phyloP scores from a whole-genome alignment of 2,113 vertebrate species.

The Oreotragus oreotragus region DNA sequence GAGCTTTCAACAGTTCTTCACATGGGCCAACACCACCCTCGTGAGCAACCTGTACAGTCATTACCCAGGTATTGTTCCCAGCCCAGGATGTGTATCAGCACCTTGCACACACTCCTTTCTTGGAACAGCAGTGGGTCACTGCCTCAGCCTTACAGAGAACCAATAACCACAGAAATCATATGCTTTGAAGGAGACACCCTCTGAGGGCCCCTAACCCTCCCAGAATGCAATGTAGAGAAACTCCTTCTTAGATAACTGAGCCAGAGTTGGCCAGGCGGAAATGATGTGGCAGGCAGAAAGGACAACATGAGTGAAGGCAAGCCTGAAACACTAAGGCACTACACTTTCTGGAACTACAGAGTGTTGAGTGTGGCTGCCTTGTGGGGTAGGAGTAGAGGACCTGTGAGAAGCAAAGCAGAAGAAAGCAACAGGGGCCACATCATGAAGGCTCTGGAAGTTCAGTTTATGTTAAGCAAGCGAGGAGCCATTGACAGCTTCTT shows the following conservation, averaged over 20 bases:
- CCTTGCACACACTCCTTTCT: no score
- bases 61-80: constrained; percentile 83
- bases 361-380: accelerated
- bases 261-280: no score
- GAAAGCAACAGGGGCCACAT: neutral
- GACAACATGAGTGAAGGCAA: neutral
- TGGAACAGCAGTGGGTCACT: neutral
- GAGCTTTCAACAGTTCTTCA: constrained; percentile 88
- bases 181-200: neutral
- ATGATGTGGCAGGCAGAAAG: neutral
- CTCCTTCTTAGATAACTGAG: neutral
- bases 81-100: no score
- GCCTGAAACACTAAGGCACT: neutral
- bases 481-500: neutral
- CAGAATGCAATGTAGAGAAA: neutral
- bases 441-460: neutral
- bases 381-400: neutral
- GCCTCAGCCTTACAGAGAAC: neutral
- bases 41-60: constrained; percentile 88
- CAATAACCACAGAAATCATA: neutral
- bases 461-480: neutral
- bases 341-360: neutral
- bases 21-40: constrained; percentile 90
- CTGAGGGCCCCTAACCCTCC: neutral
- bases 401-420: neutral